These are phyloP conservation scores for Acronicta psi DNA, from an alignment of 2,888 invertebrate genomes.

Conservation along the genomic window DNA sequence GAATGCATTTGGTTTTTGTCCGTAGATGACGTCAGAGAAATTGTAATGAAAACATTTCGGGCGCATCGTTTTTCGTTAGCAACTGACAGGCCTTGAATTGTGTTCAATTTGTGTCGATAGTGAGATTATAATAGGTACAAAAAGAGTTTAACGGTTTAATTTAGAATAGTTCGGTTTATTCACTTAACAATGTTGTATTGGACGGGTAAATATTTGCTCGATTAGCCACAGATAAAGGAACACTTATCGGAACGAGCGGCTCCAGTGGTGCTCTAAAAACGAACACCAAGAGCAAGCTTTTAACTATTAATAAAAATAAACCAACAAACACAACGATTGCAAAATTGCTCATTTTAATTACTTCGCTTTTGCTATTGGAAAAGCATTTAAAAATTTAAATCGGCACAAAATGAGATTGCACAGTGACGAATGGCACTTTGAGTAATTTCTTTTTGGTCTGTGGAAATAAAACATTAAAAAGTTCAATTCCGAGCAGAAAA, in stretches of 20 bases:
- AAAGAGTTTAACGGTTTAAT: constrained; percentile 46
- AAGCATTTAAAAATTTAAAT: constrained; percentile 70
- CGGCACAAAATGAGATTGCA: constrained; percentile 67
- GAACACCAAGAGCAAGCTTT: constrained; percentile 72
- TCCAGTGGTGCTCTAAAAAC: constrained; percentile 61
- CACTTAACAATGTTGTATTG: constrained; percentile 65
- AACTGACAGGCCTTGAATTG: constrained; percentile 40
- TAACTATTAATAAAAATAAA: constrained; percentile 71
- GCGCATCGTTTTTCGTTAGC: constrained; percentile 53
- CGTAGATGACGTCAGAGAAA: constrained; percentile 70
- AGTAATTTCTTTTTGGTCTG: constrained; percentile 65
- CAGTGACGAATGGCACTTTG: constrained; percentile 72
- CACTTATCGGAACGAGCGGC: constrained; percentile 66
- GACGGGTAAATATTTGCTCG: constrained; percentile 68
- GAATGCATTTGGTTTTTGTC: constrained; percentile 78
- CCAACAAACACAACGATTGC: constrained; percentile 63
- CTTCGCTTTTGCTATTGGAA: constrained; percentile 66
- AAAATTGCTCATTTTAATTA: constrained; percentile 71
- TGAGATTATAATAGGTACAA: constrained; percentile 34
- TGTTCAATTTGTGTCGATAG: constrained; percentile 29
- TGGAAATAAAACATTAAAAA: constrained; percentile 42
- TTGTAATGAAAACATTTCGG: constrained; percentile 72
- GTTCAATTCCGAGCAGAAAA: constrained; percentile 29
- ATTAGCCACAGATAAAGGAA: constrained; percentile 77
- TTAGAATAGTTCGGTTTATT: constrained; percentile 66